Base-by-base conservation (phyloP, 2,797 vertebrate genomes). In the Falco peregrinus region DNA sequence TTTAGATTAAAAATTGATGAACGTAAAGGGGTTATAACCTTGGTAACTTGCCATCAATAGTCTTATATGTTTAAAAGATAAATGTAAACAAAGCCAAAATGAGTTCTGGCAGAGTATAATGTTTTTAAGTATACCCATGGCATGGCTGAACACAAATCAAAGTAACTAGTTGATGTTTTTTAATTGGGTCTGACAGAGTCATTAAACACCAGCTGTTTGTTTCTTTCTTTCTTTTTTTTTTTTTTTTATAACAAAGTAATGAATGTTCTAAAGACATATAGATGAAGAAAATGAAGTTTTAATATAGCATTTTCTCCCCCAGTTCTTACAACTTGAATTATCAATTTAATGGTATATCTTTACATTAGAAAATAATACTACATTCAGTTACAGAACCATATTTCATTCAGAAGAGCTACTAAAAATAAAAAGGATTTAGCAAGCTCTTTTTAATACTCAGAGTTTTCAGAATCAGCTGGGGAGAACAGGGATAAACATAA, bases 171-270 rank as follows among this genome's bases (percentile, higher is more conserved):
- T 99, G 98, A 99, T 99, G 98, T 98, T 98, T 98, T 98, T 98
- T 99, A 99, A 99, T 99, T 99, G 99, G 98, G 98, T 99, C 98
- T 99, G 99, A 99, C 98, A 98, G 98, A 99, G 99, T 98, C 99
- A 98, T 99, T 99, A 99, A 99, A 99, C 97, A 98, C 99, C 99
- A 99, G 99, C 99, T 99, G 99, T 98, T 99, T 99, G 98, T 98
- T 98, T 97, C 96, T 96, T 92, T 89, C 21, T 37, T 28, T 18
- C n/a, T 43, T 43, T 84, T 79, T 47, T 87, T 79, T 79, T 85
- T 69, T 65, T 71, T 90, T 90, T 77, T 92, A 96, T 88, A 97
- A 95, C 74, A 93, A 97, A 96, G 84, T 81, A 96, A 39, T 79
- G 75, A 91, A 60, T 73, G 51, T 80, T 89, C 59, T 85, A 80